These are phyloP conservation scores for Plagodis dolabraria DNA, from an alignment of 2,888 invertebrate species.

Conservation along the genomic window DNA sequence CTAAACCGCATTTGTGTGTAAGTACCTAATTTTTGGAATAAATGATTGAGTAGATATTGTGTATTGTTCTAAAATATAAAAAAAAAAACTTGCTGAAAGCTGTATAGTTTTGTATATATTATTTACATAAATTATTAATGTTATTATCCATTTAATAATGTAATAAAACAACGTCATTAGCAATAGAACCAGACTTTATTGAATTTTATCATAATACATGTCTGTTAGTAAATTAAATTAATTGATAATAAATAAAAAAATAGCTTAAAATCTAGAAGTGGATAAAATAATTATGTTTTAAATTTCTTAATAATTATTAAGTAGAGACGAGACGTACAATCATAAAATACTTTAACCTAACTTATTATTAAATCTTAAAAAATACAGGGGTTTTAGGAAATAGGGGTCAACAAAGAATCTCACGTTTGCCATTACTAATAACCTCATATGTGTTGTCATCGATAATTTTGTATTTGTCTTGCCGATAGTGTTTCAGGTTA, in stretches of 20 bases:
- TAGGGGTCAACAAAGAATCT: constrained; percentile 73
- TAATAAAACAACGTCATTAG: neutral
- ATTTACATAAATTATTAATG: neutral
- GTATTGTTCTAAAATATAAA: too few species aligned
- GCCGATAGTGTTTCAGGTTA: constrained; percentile 87
- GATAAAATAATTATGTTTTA: neutral
- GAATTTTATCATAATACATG: constrained; percentile 33
- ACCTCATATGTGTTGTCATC: constrained; percentile 86
- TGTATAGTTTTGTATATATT: too few species aligned
- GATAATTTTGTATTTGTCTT: constrained; percentile 88
- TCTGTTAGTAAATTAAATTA: constrained; percentile 31
- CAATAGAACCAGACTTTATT: constrained; percentile 37
- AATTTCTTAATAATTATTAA: constrained; percentile 1
- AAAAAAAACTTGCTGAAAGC: too few species aligned
- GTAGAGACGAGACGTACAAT: constrained; percentile 15
- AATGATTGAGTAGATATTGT: too few species aligned
- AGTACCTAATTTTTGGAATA: too few species aligned
- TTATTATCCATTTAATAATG: neutral
- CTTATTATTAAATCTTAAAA: constrained; percentile 27
- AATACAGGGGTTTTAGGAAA: constrained; percentile 3
- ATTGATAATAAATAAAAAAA: constrained; percentile 35
- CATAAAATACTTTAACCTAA: constrained; percentile 30
- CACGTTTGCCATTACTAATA: constrained; percentile 72
- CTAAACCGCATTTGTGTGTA: too few species aligned
- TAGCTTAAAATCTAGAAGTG: neutral